Evolutionary conservation across 2,113 vertebrate species (phyloP).

Genomic region (Cisticola juncidis): DNA sequence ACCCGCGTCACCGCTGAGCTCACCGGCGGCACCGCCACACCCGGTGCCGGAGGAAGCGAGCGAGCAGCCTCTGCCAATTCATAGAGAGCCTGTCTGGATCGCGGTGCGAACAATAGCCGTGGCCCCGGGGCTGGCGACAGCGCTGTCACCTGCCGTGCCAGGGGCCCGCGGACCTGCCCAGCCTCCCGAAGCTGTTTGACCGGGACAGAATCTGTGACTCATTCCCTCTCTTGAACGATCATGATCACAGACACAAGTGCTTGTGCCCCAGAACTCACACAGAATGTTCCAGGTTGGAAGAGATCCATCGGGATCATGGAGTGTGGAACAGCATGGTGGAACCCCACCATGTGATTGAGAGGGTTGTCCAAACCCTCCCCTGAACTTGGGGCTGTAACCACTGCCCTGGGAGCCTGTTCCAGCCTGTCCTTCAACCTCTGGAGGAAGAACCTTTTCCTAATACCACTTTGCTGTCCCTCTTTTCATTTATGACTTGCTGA

Average conservation of each 20-base stretch:
- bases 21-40: rapidly evolving
- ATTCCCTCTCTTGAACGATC: rapidly evolving
- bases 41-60: background rate
- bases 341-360: background rate
- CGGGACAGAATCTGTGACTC: rapidly evolving
- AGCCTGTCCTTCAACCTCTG: background rate
- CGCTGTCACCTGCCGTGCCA: background rate
- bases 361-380: background rate
- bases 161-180: rapidly evolving
- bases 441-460: background rate
- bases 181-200: background rate
- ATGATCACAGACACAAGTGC: rapidly evolving
- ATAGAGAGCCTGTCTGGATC: rapidly evolving
- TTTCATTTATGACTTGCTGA: background rate
- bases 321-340: rapidly evolving
- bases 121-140: background rate
- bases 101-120: background rate
- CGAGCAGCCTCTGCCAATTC: rapidly evolving
- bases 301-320: background rate
- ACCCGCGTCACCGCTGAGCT: background rate
- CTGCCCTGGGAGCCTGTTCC: background rate
- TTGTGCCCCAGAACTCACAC: rapidly evolving
- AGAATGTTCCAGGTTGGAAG: rapidly evolving
- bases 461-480: rapidly evolving
- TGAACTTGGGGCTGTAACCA: rapidly evolving